phyloP scores from a whole-genome alignment of 2,113 vertebrate species.

The Nothoprocta perdicaria region DNA sequence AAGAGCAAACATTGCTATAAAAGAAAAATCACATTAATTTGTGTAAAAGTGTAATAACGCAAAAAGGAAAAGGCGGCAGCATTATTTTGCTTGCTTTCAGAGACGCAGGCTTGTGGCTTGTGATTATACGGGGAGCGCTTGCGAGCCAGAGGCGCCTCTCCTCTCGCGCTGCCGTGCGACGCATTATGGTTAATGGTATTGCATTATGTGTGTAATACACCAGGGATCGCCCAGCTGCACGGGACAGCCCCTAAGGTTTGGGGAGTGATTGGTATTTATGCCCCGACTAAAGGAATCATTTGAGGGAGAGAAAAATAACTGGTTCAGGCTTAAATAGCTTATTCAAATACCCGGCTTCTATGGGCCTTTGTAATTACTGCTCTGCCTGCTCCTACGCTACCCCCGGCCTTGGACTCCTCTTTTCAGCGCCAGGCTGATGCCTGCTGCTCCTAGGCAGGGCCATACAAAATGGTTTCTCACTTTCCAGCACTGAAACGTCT shows the following conservation, averaged over 20 bases:
- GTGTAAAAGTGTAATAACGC: constrained; percentile 62
- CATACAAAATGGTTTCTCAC: constrained; percentile 18
- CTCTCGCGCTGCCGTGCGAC: background rate
- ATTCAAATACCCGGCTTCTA: background rate
- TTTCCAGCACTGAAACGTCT: constrained; percentile 28
- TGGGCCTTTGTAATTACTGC: background rate
- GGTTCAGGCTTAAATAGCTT: background rate
- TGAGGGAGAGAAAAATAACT: background rate
- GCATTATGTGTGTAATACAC: background rate
- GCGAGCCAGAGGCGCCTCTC: background rate
- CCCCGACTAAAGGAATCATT: background rate
- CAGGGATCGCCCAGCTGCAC: background rate
- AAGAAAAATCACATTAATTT: constrained; percentile 72
- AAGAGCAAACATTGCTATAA: constrained; percentile 49
- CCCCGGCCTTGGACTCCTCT: constrained; percentile 6
- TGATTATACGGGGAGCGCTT: background rate
- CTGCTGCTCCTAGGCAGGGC: constrained; percentile 12
- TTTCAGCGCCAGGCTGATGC: constrained; percentile 17
- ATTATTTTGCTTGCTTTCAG: constrained; percentile 63
- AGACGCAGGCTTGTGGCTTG: background rate
- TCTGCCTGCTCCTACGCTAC: background rate
- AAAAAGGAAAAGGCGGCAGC: background rate
- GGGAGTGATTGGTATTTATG: constrained; percentile 21
- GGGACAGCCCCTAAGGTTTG: background rate
- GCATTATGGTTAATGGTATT: background rate